A percentile compares a stretch with the other conserved stretches of the same genome.
Evolutionary conservation across 2,888 invertebrate species (phyloP).

Genomic region (Antheraea assamensis): DNA sequence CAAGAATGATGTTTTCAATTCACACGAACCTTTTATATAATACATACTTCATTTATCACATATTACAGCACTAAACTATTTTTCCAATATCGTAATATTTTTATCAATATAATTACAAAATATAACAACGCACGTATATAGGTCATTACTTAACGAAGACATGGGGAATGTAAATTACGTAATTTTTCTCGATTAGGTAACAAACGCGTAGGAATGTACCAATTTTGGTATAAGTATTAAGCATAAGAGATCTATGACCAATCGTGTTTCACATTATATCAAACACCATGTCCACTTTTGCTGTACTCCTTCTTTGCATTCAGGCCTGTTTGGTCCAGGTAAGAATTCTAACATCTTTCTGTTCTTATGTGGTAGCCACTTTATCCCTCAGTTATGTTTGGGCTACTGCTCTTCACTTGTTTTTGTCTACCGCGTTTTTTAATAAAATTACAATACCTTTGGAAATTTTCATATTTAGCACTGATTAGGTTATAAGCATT

Average conservation of each 20-base stretch:
- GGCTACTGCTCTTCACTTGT: background rate
- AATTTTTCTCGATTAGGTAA: background rate
- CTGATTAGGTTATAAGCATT: too few species aligned
- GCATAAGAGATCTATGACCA: background rate
- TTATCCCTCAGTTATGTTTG: too few species aligned
- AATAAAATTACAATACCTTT: too few species aligned
- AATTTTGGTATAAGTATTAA: background rate
- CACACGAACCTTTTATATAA: background rate
- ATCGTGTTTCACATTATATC: slow-evolving; percentile 17
- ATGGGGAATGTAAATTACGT: background rate
- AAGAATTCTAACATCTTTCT: slow-evolving; percentile 8
- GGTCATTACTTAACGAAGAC: background rate
- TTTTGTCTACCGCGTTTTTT: too few species aligned
- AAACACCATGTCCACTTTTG: slow-evolving; percentile 30
- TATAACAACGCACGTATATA: background rate
- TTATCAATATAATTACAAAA: background rate
- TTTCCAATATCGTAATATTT: background rate
- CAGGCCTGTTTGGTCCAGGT: slow-evolving; percentile 31
- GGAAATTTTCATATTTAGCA: too few species aligned
- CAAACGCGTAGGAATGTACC: background rate
- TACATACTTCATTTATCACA: background rate
- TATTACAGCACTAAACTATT: background rate
- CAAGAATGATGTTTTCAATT: background rate
- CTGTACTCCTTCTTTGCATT: slow-evolving; percentile 29
- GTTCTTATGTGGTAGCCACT: background rate